phyloP scores from a whole-genome alignment of 2,113 vertebrate species.

The Hylia prasina region DNA sequence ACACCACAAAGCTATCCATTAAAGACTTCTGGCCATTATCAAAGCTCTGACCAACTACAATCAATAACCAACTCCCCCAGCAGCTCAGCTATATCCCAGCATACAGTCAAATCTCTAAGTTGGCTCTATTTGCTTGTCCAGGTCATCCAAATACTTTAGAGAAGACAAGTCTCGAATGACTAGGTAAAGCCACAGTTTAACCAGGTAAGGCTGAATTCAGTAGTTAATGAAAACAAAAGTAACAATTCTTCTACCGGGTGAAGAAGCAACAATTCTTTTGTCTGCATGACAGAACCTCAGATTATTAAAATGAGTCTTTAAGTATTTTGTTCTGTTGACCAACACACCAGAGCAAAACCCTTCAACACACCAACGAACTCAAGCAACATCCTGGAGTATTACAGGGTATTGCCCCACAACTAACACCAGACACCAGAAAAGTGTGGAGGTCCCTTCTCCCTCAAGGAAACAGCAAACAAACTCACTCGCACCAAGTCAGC shows the following conservation, averaged over 20 bases:
- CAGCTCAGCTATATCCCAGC: neutral
- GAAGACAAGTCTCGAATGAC: neutral
- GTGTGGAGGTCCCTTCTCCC: neutral
- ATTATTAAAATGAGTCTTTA: neutral
- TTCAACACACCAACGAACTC: neutral
- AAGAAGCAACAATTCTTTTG: neutral
- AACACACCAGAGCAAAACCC: neutral
- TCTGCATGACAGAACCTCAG: neutral
- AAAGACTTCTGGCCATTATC: neutral
- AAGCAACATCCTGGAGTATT: neutral
- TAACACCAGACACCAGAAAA: neutral
- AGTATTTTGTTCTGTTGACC: neutral
- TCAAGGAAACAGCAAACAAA: neutral
- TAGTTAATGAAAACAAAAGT: neutral
- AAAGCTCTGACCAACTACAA: neutral
- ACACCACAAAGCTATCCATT: neutral
- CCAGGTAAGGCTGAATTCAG: neutral
- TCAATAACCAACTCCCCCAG: neutral
- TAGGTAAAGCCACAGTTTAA: neutral
- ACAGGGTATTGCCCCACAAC: neutral
- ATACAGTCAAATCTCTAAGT: neutral
- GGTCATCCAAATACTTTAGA: neutral
- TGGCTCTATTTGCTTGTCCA: neutral
- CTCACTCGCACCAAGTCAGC: neutral
- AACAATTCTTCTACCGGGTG: neutral